Evolutionary conservation across 2,797 vertebrate species (phyloP).

Genomic region (Oophaga sylvatica): DNA sequence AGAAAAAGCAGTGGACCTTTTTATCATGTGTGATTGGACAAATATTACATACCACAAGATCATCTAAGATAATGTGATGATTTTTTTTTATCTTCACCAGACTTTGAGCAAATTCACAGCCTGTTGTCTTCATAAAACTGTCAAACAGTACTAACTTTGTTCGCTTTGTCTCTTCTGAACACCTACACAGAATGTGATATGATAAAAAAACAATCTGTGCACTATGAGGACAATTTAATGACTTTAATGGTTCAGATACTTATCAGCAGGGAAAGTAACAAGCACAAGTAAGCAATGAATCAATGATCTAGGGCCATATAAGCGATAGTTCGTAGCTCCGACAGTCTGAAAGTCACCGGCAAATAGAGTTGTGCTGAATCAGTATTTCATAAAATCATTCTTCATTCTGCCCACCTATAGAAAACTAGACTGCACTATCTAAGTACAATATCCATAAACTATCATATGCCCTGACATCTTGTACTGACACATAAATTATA

Average conservation of each 20-base stretch:
- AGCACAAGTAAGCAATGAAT: constrained; percentile 23
- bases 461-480: neutral
- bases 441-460: neutral
- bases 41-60: constrained; percentile 14
- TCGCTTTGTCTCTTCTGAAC: constrained; percentile 3
- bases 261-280: constrained; percentile 23
- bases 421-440: neutral
- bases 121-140: constrained; percentile 40
- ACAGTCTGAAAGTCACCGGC: constrained; percentile 43
- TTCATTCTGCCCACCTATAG: constrained; percentile 18
- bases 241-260: constrained; percentile 21
- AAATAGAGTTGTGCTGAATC: constrained; percentile 29
- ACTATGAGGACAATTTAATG: constrained; percentile 24
- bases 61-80: constrained; percentile 44
- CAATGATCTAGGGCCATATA: neutral
- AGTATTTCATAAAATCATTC: constrained; percentile 20
- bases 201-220: constrained; percentile 24
- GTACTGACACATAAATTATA: neutral
- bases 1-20: constrained; percentile 11
- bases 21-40: constrained; percentile 28
- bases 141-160: constrained; percentile 31
- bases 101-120: neutral
- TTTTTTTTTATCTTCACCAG: constrained; percentile 29
- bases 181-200: constrained; percentile 22
- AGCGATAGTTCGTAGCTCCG: neutral